Evolutionary conservation across 1,140 invertebrate genomes (phyloP), one percentile per base, ranked within the genome.

Genomic region (Trichoplusia ni): DNA sequence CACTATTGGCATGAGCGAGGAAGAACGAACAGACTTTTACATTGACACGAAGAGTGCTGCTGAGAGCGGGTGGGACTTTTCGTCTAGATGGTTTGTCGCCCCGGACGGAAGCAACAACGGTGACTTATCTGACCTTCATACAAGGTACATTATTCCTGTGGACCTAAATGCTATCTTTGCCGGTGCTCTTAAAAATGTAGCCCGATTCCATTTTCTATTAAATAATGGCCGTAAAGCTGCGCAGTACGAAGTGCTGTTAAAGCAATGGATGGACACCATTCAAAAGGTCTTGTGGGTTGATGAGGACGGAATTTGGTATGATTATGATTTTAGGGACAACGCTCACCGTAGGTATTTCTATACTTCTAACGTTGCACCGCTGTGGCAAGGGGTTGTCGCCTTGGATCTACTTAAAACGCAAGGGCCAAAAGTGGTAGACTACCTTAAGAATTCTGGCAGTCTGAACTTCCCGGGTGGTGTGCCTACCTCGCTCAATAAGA

Each of bases 21-120:
- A 81, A 91, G 1, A 74, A 90, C 91, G 90, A 67, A 72, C 85
- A n/a, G 73, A 91, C 37, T 91, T 95, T 49, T 96, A 95, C 69
- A 90, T 92, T 13, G 91, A 96, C 53, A 69, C 96, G 6, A 95
- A 95, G 74, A 94, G 95, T 16, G 96, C 94, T 0, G 96, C 95
- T 3, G 96, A 97, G 83, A 95, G 94, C 78, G 96, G 96, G 1
- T 97, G 96, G 96, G 96, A 97, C 78, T 98, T 97, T 81, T 95
- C 95, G 0, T 92, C 93, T 1, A 92, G 96, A 37, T 98, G 97
- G 97, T 95, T 95, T 71, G 92, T 95, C 42, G 81, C 89, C 29
- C 64, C 84, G 2, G 69, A 92, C 21, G 92, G 91, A 5, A 82
- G 75, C 4, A 91, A 92, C 29, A 76, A 77, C 5, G 91, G 91